These are phyloP conservation scores for Periophthalmus modestus DNA, from an alignment of 2,113 vertebrate genomes.

Conservation along the genomic window DNA sequence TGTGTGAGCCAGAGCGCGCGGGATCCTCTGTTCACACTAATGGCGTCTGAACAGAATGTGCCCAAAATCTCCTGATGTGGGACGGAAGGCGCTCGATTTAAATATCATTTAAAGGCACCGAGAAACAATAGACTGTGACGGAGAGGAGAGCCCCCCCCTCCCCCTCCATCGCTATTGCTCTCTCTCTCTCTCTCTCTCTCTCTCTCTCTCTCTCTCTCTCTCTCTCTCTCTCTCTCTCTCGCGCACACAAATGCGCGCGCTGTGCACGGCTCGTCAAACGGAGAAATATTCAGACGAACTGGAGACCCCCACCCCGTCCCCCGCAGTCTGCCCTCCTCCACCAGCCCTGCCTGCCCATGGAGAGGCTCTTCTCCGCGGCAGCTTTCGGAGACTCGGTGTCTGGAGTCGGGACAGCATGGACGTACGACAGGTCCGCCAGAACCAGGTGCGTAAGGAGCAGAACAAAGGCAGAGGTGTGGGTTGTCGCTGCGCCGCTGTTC, in stretches of 20 bases:
- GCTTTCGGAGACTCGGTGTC: slow-evolving; percentile 85
- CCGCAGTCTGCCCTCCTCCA: slow-evolving; percentile 71
- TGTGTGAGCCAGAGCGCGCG: not conserved
- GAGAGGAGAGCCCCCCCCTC: slow-evolving; percentile 61
- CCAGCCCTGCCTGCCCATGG: slow-evolving; percentile 80
- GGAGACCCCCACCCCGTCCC: slow-evolving; percentile 62
- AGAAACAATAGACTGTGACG: slow-evolving; percentile 78
- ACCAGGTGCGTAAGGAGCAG: slow-evolving; percentile 81
- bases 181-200: slow-evolving; percentile 4
- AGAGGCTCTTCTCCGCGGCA: slow-evolving; percentile 90
- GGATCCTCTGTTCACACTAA: slow-evolving; percentile 71
- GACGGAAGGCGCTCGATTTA: slow-evolving; percentile 3
- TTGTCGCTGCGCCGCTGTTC: slow-evolving; percentile 9
- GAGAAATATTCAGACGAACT: slow-evolving; percentile 78
- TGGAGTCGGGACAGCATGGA: slow-evolving; percentile 89
- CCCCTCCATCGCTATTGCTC: slow-evolving; percentile 24
- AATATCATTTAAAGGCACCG: not conserved
- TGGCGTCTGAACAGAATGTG: slow-evolving; percentile 75
- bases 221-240: slow-evolving; percentile 35
- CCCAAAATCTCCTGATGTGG: slow-evolving; percentile 36
- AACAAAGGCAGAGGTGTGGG: slow-evolving; percentile 24
- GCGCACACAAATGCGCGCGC: slow-evolving; percentile 53
- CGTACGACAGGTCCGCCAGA: slow-evolving; percentile 88
- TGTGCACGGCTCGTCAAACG: slow-evolving; percentile 78
- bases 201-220: slow-evolving; percentile 24